Evolutionary conservation across 2,888 invertebrate genomes (phyloP), one percentile per base, ranked within the genome.

Genomic region (Byasa hedistus): DNA sequence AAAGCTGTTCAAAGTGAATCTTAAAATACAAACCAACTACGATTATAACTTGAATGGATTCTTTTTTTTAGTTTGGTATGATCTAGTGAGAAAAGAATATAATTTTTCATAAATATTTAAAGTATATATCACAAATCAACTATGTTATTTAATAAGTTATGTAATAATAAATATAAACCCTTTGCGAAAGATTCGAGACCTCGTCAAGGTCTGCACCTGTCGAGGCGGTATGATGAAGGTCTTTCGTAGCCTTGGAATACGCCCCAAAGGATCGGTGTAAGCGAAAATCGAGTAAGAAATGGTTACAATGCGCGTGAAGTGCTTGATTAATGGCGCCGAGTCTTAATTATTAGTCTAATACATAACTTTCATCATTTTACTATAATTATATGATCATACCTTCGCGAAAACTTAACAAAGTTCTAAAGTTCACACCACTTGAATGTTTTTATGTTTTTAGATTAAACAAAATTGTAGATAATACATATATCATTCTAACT

Each of bases 291-390:
- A 61, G 60, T 66, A 70, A 71, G 69, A 73, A 73, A 70, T 60
- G 64, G 65, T 68, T 67, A 71, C 72, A 73, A 73, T 69, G 67
- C 64, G 61, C 61, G 61, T 57, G 57, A 61, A 64, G 51, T 24
- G 36, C 39, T 74, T 66, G 75, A 76, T 76, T 72, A 73, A 75
- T 74, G 72, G 67, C 56, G 7, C 17, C n/a, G 44, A 60, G 39
- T 22, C 36, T 61, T 22, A 61, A 65, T 36, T 65, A 65, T 27
- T 21, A 22, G 52, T 57, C 21, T 1, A 22, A 1, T 19, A 44
- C 3, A 4, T 44, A 15, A 44, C 44, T 44, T 44, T 19, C 15
- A 12, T 1, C 2, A 0, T 17, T 15, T 19, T 44, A 19, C 17
- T 44, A 0, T 44, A 44, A 44, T 44, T 44, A 44, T 12, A 44